Base-by-base conservation (phyloP, 2,888 invertebrate genomes). In the Carcina quercana region DNA sequence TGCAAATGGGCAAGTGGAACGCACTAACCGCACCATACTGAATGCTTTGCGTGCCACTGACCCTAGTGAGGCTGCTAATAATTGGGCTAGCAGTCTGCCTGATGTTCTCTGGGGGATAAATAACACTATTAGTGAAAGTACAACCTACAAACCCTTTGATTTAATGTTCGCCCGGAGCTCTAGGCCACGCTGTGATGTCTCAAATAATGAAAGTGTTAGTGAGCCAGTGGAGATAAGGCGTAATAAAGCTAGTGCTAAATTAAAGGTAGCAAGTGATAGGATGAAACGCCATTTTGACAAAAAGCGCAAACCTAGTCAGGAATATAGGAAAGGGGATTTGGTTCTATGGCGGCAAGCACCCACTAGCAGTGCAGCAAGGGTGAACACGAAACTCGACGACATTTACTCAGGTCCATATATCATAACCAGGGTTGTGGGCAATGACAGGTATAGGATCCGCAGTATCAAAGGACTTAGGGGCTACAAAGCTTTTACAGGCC, bases 21-120 rank as follows among this genome's bases (percentile, higher is more conserved):
- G 44, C 0, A 32, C 32, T 1, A 46, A 45, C 25, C 21, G 43
- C 0, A 46, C 43, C 0, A 36, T 48, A 7, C 15, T 48, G 2
- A 20, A 45, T 32, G 40, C 39, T 1, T 26, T 47, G 22, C 32
- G 45, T 1, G 30, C 40, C 4, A 22, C 22, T 21, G 21, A 22
- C 3, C 40, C 36, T 3, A 34, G 33, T 13, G 33, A 40, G 10
- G 34, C 37, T 3, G 15, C 32, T 24, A 39, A 35, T 17, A 47
- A 38, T 8, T 48, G 42, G 44, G 25, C 28, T 4, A 35, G 39
- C 8, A 14, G 25, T 14, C 15, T 42, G 3, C 40, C 42, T 5
- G 35, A 38, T 12, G 10, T 37, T 1, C 12, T 43, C 5, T 45
- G 38, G 45, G 44, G 43, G 4, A 48, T 47, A 5, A 45, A 45